Conservation (phyloP, 2,888 invertebrate species). For the Anticlea derivata region DNA sequence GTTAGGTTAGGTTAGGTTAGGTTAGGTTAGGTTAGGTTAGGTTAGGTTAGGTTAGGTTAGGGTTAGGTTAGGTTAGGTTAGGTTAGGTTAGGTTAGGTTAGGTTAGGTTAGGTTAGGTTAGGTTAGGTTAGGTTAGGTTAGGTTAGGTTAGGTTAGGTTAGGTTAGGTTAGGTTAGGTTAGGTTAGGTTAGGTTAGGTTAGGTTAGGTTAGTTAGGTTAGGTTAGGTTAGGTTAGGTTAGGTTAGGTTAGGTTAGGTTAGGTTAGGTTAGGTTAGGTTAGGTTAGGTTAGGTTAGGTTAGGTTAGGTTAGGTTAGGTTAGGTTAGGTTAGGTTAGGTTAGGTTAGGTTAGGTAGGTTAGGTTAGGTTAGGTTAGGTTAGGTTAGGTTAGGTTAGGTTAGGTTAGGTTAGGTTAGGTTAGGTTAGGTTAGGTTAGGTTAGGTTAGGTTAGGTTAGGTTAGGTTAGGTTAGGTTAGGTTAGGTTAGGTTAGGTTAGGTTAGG, state of each 20-base stretch:
- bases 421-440: conserved; percentile 26
- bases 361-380: conserved; percentile 22
- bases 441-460: conserved; percentile 13
- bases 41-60: too few species aligned
- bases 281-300: conserved; percentile 36
- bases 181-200: conserved; percentile 10
- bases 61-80: conserved; percentile 32
- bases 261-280: conserved; percentile 36
- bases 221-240: conserved; percentile 36
- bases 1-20: too few species aligned
- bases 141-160: conserved; percentile 37
- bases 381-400: conserved; percentile 27
- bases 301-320: conserved; percentile 34
- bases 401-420: background rate
- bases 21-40: too few species aligned
- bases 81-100: conserved; percentile 32
- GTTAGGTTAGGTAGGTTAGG: conserved; percentile 34
- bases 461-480: conserved; percentile 30
- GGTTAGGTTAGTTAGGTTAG: conserved; percentile 32
- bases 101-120: conserved; percentile 33
- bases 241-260: conserved; percentile 36
- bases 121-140: conserved; percentile 34
- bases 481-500: conserved; percentile 29
- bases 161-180: conserved; percentile 31
- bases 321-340: conserved; percentile 32